phyloP scores from a whole-genome alignment of 2,888 invertebrate genomes.

The Aporophyla nigra region DNA sequence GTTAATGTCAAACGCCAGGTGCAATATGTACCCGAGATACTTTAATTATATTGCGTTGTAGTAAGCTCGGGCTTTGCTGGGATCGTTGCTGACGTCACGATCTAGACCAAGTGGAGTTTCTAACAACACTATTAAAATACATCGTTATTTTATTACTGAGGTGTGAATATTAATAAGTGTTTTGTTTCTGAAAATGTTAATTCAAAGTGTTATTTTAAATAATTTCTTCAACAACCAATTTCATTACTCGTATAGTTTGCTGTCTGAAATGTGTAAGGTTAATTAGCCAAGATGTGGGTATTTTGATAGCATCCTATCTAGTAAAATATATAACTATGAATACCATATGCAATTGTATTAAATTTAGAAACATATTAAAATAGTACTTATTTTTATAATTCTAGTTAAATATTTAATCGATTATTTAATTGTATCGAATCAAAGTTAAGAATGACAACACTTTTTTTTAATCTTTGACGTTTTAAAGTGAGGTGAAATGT shows the following conservation, averaged over 20 bases:
- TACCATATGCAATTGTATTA: too few species aligned
- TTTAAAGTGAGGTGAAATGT: too few species aligned
- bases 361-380: too few species aligned
- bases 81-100: slow-evolving; percentile 13
- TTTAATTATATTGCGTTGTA: slow-evolving; percentile 61
- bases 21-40: slow-evolving; percentile 56
- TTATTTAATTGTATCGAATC: too few species aligned
- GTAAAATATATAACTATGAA: too few species aligned
- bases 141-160: neutral
- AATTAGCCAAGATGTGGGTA: too few species aligned
- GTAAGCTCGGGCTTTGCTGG: slow-evolving; percentile 15
- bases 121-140: slow-evolving; percentile 11
- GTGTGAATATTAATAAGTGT: neutral
- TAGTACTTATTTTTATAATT: too few species aligned
- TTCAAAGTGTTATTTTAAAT: neutral
- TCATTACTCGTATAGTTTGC: neutral
- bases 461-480: too few species aligned
- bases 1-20: slow-evolving; percentile 60
- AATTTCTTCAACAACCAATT: neutral
- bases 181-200: slow-evolving; percentile 1
- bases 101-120: slow-evolving; percentile 5
- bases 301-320: too few species aligned
- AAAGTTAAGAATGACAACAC: too few species aligned
- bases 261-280: neutral
- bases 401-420: too few species aligned